Evolutionary conservation across 92 coral and sea anemone genomes (phyloP), one percentile per base, ranked within the genome.

Genomic region (Porites cylindrica): DNA sequence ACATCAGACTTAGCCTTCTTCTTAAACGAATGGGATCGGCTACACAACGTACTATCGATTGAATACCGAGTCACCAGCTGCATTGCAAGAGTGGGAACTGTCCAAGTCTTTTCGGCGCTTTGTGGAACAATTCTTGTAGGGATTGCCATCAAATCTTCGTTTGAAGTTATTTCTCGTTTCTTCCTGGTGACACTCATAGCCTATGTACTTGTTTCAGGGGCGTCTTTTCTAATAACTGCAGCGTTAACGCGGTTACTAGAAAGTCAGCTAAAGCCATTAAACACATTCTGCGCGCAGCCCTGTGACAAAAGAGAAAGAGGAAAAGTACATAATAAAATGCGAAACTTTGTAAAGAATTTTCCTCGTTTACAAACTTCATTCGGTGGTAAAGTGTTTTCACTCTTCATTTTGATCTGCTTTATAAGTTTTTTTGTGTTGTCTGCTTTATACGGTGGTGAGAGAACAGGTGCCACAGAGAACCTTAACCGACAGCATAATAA

Each of bases 71-170:
- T 72, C 61, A 50, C 70, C 32, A 56, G 75, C 70, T 88, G 91
- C 16, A 26, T 87, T 68, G 54, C 77, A 14, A 90, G 72, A 53
- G 74, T 75, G 26, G 96, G 96, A 8, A 70, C 87, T 18, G 23
- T 79, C 60, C 51, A 83, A 8, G 59, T 82, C 0, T 51, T 69
- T 23, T 77, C 91, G 4, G 66, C 91, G n/a, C 7, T 87, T 13
- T 80, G 85, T 78, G 81, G 70, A 21, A n/a, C 69, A 18, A 65
- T 79, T 18, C 70, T 93, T 10, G 68, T 38, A 13, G 85, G 84
- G 4, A 65, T 90, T 63, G 80, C 88, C 0, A 76, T 87, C 29
- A 61, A 75, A 51, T 93, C 95, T 19, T 83, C 94, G 6, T 91
- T 91, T 70, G n/a, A 51, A 64, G 92, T 83, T 7, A 80, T 88